These are phyloP conservation scores for Myiopsitta monachus DNA, from an alignment of 2,113 vertebrate genomes.

Conservation along the genomic window DNA sequence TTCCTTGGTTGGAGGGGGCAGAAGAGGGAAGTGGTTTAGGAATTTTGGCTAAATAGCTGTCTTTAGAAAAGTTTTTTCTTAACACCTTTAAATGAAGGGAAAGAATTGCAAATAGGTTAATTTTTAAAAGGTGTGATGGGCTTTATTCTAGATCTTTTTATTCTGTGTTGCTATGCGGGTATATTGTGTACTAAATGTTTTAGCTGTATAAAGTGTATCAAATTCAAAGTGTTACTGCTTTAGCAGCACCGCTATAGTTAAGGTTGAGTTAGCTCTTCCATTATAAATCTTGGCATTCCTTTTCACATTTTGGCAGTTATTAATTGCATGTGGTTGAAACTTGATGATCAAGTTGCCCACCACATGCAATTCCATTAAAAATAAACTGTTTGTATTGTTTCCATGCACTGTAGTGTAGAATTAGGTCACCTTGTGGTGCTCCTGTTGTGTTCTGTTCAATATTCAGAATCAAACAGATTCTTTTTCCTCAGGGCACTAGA, in stretches of 20 bases:
- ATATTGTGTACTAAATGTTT: neutral
- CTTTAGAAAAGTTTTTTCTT: neutral
- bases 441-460: conserved; percentile 73
- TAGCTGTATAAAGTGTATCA: neutral
- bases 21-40: conserved; percentile 10
- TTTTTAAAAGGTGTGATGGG: neutral
- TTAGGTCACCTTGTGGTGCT: conserved; percentile 69
- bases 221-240: conserved; percentile 58
- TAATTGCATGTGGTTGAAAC: conserved; percentile 66
- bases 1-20: conserved; percentile 4
- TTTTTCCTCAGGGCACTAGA: conserved; percentile 87
- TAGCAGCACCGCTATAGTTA: conserved; percentile 71
- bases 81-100: neutral
- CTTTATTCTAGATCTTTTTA: conserved; percentile 1
- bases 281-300: conserved; percentile 71
- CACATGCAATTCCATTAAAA: conserved; percentile 58
- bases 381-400: conserved; percentile 64
- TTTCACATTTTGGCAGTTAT: conserved; percentile 55
- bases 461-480: conserved; percentile 78
- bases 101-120: neutral
- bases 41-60: neutral
- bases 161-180: neutral
- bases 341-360: conserved; percentile 53
- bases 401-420: conserved; percentile 68
- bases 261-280: conserved; percentile 75